Evolutionary conservation across 2,888 invertebrate species (phyloP), one percentile per base, ranked within the genome.

Genomic region (Drosophila rellima): DNA sequence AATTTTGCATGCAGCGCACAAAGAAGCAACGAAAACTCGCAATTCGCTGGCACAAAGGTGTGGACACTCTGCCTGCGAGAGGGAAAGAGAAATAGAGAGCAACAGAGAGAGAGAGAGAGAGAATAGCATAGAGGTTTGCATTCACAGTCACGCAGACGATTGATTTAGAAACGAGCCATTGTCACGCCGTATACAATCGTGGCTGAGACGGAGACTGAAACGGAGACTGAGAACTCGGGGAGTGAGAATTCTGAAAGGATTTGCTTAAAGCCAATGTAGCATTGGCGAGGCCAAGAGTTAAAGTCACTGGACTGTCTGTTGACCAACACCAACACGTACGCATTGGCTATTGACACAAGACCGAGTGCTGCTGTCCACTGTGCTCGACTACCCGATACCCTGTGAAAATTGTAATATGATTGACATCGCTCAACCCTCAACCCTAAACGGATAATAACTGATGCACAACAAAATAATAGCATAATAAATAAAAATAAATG

Each of bases 1-100:
- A 85, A 84, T 84, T 84, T 85, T 76, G 84, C 82, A 84, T 84
- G 84, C 84, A 84, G 85, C 88, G 64, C 84, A 84, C 84, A 88
- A 72, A 62, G 31, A 37, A 20, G 33, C 33, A 33, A 33, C 33
- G 39, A 70, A 59, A 74, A 74, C 62, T 59, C 47, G 59, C 44
- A 69, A 64, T 33, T 44, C 47, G 20, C n/a, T n/a, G 42, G 20
- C 18, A 40, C 37, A 59, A 18, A 52, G 18, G 11, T 40, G 62
- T 40, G 62, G 52, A 35, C 7, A 42, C 17, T 33, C 7, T 33
- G 31, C 11, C 3, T 8, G 15, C 3, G 31, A 23, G 2, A 13
- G 13, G 5, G 23, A 7, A 23, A 18, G 8, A 10, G 11, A 11
- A 6, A 6, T 5, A 37, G 10, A 17, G 18, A 26, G n/a, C n/a